Percentiles rank a stretch among this genome's conserved stretches.
Conservation (phyloP, 2,113 vertebrate species). For the Ageneiosus marmoratus region DNA sequence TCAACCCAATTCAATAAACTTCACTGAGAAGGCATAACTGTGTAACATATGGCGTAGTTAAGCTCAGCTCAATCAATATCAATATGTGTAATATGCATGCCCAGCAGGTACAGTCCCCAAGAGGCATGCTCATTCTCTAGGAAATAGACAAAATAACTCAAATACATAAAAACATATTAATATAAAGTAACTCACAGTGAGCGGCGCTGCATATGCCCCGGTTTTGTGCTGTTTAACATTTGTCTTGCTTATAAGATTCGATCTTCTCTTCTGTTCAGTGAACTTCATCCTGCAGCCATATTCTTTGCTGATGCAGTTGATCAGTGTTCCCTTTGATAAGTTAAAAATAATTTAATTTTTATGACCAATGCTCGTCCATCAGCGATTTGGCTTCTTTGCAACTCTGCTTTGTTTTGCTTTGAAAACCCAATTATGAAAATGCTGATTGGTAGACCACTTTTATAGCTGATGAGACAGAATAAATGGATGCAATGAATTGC, state of each 20-base stretch:
- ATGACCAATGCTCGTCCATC: slow-evolving; percentile 14
- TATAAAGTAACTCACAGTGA: not conserved
- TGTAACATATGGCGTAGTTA: not conserved
- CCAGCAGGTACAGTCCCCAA: not conserved
- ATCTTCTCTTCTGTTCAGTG: not conserved
- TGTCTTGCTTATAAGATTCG: not conserved
- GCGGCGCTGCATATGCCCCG: not conserved
- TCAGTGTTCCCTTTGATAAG: slow-evolving; percentile 1
- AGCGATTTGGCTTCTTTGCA: slow-evolving; percentile 16
- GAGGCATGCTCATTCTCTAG: not conserved
- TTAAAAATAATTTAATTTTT: slow-evolving; percentile 20
- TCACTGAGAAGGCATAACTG: not conserved
- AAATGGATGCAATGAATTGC: slow-evolving; percentile 20
- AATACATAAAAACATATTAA: not conserved
- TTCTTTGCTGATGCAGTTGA: slow-evolving; percentile 3
- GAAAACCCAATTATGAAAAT: slow-evolving; percentile 19
- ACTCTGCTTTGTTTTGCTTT: slow-evolving; percentile 16
- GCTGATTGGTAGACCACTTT: slow-evolving; percentile 21
- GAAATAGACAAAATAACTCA: slow-evolving; percentile 7
- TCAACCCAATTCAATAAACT: not conserved
- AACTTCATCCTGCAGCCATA: slow-evolving; percentile 9
- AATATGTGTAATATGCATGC: not conserved
- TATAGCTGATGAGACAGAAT: slow-evolving; percentile 32
- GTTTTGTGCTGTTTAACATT: not conserved
- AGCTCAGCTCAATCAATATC: slow-evolving; percentile 1